Conservation (phyloP, 2,888 invertebrate genomes). For the Drosophila hamatofila region DNA sequence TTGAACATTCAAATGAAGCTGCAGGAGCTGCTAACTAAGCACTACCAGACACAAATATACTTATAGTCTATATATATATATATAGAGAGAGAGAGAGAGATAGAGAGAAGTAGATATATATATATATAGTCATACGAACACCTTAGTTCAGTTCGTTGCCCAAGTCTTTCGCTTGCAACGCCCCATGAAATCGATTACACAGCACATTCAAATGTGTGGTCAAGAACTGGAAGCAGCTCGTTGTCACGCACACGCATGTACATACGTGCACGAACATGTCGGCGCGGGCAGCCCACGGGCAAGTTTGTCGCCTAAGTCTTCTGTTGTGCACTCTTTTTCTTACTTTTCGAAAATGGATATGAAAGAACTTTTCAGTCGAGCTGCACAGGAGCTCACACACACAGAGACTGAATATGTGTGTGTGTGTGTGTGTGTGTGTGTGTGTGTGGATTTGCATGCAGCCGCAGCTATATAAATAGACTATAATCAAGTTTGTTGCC, state of each 20-base stretch:
- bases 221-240: slow-evolving; percentile 10
- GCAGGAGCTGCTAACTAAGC: slow-evolving; percentile 5
- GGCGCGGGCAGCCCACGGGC: slow-evolving; percentile 6
- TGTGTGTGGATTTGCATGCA: slow-evolving; percentile 10
- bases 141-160: slow-evolving; percentile 5
- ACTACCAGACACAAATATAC: background rate
- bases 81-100: background rate
- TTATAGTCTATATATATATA: background rate
- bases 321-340: background rate
- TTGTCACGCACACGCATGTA: slow-evolving; percentile 13
- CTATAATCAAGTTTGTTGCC: slow-evolving; percentile 55
- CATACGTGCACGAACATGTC: slow-evolving; percentile 4
- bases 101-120: background rate
- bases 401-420: background rate
- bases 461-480: background rate
- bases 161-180: slow-evolving; percentile 8
- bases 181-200: slow-evolving; percentile 16
- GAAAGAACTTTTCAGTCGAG: slow-evolving; percentile 3
- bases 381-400: background rate
- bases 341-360: slow-evolving; percentile 1
- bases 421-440: background rate
- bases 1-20: slow-evolving; percentile 5
- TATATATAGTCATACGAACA: background rate
- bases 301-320: slow-evolving; percentile 65
- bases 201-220: slow-evolving; percentile 9